Evolutionary conservation across 2,797 vertebrate species (phyloP), one percentile per base, ranked within the genome.

Genomic region (Salmo trutta): DNA sequence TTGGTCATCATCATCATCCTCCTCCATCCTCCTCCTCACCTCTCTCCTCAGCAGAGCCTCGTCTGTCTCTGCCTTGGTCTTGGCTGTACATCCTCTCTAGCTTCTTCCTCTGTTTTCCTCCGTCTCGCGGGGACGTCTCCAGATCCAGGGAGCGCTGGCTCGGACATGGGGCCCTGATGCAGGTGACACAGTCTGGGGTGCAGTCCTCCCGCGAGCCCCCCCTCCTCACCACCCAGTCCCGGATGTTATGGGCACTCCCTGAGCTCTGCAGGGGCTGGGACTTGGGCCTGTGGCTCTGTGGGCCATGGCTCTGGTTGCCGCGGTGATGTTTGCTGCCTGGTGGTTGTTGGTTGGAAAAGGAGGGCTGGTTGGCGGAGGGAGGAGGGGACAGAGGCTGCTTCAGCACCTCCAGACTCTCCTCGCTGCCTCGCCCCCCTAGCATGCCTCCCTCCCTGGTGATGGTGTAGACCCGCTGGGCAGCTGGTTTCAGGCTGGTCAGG

Each of bases 11-110:
- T 47, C 70, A 3, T 72, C 33, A 7, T 14, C 82, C 5, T 24
- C 3, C 78, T 10, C 33, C 41, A 36, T 36, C 73, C 4, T 59
- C 54, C 19, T 56, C 68, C 73, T 81, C 81, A 93, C 86, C 92
- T 79, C 77, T 85, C 71, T 90, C 92, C 83, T 96, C 82, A 90
- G 94, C 94, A 15, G 96, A 84, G 2, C 88, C 91, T 62, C 2
- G n/a, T 62, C 59, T 62, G 59, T 21, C 59, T 62, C 59, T 62
- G 59, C 21, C 59, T 7, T 94, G 93, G 77, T 99, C 98, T 0
- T 98, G 95, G 0, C 98, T 99, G 86, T 95, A 96, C 96, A 98
- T 97, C 89, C 97, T 93, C 92, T 98, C 97, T 88, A 99, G 94
- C 88, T 97, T 97, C 83, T 97, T 98, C 0, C 93, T 85, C 1